Evolutionary conservation across 2,113 vertebrate species (phyloP).

Genomic region (Rousettus leschenaultii): DNA sequence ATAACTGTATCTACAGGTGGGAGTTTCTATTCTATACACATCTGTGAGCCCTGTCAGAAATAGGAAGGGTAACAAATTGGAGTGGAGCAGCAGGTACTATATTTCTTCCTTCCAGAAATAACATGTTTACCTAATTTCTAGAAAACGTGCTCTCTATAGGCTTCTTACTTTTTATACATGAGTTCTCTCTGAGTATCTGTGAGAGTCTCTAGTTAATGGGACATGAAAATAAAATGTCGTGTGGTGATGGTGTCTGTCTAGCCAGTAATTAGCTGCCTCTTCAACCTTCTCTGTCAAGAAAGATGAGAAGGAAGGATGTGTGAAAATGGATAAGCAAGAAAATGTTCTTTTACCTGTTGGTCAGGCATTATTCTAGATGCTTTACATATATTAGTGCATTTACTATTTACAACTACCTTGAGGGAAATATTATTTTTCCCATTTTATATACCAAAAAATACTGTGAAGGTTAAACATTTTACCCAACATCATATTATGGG

Average conservation of each 20-base stretch:
- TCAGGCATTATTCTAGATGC: neutral
- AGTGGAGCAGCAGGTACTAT: neutral
- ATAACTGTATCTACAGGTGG: neutral
- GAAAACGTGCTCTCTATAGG: neutral
- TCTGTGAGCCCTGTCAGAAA: neutral
- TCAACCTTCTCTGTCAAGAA: neutral
- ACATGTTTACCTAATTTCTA: neutral
- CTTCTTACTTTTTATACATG: neutral
- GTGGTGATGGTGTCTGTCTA: neutral
- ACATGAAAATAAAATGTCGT: neutral
- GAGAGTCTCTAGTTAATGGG: neutral
- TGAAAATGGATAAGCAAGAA: neutral
- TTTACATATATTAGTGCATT: neutral
- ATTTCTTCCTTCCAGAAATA: slow-evolving; percentile 18
- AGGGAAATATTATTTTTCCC: neutral
- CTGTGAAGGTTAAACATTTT: neutral
- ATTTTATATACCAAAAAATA: neutral
- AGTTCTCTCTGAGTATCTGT: neutral
- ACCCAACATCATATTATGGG: neutral
- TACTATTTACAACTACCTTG: neutral
- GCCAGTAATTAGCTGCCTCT: neutral
- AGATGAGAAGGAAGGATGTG: neutral
- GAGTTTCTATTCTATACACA: neutral
- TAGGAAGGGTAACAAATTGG: neutral
- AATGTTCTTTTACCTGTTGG: neutral